Percentiles rank a stretch among this genome's conserved stretches.
Conservation (phyloP, 2,888 invertebrate species). For the Napeogenes sylphis region DNA sequence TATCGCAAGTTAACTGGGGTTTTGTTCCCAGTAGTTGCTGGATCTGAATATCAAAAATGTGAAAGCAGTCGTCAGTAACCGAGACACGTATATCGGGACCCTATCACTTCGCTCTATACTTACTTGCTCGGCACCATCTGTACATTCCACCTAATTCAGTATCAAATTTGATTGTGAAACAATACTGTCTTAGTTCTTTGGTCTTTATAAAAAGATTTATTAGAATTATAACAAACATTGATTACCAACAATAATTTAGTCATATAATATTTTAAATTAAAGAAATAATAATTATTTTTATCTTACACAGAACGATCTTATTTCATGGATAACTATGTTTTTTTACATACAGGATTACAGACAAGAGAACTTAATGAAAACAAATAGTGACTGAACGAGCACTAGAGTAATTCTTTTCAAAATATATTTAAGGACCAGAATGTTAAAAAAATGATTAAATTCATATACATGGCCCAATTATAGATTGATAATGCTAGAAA, state of each 20-base stretch:
- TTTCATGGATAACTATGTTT: too few relatives aligned
- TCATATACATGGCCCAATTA: neutral
- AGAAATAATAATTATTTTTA: neutral
- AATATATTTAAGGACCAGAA: too few relatives aligned
- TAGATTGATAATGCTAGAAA: conserved; percentile 16
- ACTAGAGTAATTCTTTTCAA: too few relatives aligned
- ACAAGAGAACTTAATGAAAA: too few relatives aligned
- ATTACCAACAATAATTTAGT: neutral
- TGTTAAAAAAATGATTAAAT: neutral
- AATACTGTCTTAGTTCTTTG: conserved; percentile 40
- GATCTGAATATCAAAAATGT: conserved; percentile 77
- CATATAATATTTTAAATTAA: neutral
- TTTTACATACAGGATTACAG: too few relatives aligned
- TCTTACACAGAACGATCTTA: too few relatives aligned
- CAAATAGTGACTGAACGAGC: too few relatives aligned
- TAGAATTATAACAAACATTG: neutral
- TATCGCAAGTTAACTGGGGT: conserved; percentile 73
- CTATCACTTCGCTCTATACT: conserved; percentile 77
- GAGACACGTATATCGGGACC: conserved; percentile 75
- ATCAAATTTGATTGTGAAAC: conserved; percentile 72
- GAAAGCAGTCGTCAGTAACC: conserved; percentile 73
- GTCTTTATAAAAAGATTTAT: conserved; percentile 5
- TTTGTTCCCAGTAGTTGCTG: conserved; percentile 72
- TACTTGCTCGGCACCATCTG: conserved; percentile 73
- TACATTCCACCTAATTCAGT: conserved; percentile 72